A percentile compares a stretch with the other conserved stretches of the same genome.
phyloP scores from a whole-genome alignment of 2,113 vertebrate genomes.

The Bubo blakistoni region DNA sequence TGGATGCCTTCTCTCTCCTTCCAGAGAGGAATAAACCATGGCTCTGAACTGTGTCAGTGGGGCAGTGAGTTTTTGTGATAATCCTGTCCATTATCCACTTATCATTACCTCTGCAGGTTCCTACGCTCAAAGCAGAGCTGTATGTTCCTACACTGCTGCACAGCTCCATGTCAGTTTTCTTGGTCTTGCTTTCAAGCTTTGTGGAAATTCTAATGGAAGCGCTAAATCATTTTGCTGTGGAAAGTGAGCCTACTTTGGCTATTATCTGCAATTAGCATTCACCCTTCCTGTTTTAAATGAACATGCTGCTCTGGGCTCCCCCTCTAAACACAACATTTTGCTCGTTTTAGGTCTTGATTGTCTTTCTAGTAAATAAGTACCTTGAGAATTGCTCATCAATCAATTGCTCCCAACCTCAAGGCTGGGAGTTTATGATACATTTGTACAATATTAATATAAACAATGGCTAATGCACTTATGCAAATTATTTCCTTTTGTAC shows the following conservation, averaged over 20 bases:
- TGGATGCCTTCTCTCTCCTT: background rate
- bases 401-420: too few relatives aligned
- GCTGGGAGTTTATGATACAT: background rate
- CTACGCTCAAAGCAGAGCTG: background rate
- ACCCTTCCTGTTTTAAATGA: background rate
- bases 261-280: background rate
- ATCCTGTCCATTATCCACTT: background rate
- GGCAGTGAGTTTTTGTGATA: background rate
- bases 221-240: background rate
- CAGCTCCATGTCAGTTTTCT: background rate
- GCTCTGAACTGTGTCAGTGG: background rate
- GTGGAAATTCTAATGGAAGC: background rate
- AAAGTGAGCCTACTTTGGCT: background rate
- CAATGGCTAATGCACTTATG: background rate
- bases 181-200: background rate
- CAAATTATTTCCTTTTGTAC: background rate
- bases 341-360: background rate
- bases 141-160: background rate
- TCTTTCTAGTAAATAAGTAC: background rate
- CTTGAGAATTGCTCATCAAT: background rate
- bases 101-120: background rate
- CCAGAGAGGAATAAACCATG: background rate
- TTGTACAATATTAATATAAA: background rate
- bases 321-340: background rate
- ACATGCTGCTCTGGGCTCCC: background rate